These are phyloP conservation scores for Liparis tanakae DNA, from an alignment of 2,797 vertebrate species.

Conservation along the genomic window DNA sequence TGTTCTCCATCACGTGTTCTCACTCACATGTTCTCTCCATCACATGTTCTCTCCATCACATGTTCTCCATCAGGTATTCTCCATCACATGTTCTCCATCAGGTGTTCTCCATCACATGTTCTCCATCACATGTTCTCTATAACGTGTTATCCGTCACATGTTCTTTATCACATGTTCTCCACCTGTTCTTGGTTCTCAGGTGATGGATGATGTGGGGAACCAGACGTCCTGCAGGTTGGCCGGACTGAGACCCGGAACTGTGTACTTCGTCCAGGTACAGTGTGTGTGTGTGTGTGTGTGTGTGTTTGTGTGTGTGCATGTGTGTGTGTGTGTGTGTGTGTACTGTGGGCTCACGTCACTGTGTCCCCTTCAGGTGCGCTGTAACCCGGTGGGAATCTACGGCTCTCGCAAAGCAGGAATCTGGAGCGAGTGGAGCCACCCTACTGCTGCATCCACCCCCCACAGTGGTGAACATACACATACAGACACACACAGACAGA, in stretches of 20 bases:
- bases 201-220: conserved; percentile 96
- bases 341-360: not conserved
- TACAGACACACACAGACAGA: too few species aligned
- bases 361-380: conserved; percentile 84
- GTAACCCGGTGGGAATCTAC: conserved; percentile 96
- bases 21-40: too few species aligned
- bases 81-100: too few species aligned
- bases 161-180: too few species aligned
- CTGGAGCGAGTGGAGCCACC: conserved; percentile 98
- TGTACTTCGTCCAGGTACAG: conserved; percentile 95
- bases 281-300: conserved; percentile 10
- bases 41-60: too few species aligned
- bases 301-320: not conserved
- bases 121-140: too few species aligned
- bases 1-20: too few species aligned
- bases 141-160: too few species aligned
- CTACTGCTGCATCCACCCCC: conserved; percentile 95
- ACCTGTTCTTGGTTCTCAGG: conserved; percentile 71
- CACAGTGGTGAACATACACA: conserved; percentile 86
- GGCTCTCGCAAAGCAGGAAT: conserved; percentile 96
- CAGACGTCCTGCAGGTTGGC: conserved; percentile 96
- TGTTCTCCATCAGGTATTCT: too few species aligned
- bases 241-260: conserved; percentile 92
- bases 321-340: conserved; percentile 4
- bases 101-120: too few species aligned